Conservation (phyloP, 1,140 invertebrate genomes). For the Frieseomelitta varia region DNA sequence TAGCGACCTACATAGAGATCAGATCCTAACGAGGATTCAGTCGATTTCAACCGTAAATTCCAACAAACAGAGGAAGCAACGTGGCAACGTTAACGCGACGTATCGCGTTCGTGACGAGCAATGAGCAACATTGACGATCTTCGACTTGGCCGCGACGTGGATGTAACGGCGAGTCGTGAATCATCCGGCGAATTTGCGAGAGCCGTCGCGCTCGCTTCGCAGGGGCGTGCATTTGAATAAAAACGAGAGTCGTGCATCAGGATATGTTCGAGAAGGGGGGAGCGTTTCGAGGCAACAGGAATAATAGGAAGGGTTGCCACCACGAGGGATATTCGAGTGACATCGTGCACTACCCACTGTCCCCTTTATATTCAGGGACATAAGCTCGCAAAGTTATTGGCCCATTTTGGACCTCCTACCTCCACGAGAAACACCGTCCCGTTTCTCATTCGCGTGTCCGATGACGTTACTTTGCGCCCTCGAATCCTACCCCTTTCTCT, state of each 20-base stretch:
- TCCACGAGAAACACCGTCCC: conserved; percentile 65
- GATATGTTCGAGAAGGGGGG: not conserved
- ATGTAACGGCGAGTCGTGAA: conserved; percentile 49
- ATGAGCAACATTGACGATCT: not conserved
- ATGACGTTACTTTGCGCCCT: conserved; percentile 69
- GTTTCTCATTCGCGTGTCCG: conserved; percentile 71
- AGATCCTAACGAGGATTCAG: no score
- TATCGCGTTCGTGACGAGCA: conserved; percentile 16
- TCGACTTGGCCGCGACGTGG: not conserved
- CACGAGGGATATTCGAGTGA: conserved; percentile 47
- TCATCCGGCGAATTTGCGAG: conserved; percentile 60
- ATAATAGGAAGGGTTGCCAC: conserved; percentile 48
- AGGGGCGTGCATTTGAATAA: conserved; percentile 73
- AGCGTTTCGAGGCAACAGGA: not conserved
- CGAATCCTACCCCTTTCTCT: conserved; percentile 23
- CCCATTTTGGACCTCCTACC: conserved; percentile 74
- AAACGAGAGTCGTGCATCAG: conserved; percentile 72
- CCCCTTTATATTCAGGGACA: conserved; percentile 70
- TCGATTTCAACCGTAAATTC: not conserved
- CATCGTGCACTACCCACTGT: conserved; percentile 67
- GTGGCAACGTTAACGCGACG: conserved; percentile 35
- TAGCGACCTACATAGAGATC: not conserved
- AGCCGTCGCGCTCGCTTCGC: conserved; percentile 58
- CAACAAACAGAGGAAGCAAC: not conserved
- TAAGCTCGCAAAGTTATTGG: conserved; percentile 77